Percentiles rank a stretch among this genome's conserved stretches.
Evolutionary conservation across 1,140 invertebrate genomes (phyloP).

Genomic region (Drosophila prosaltans): DNA sequence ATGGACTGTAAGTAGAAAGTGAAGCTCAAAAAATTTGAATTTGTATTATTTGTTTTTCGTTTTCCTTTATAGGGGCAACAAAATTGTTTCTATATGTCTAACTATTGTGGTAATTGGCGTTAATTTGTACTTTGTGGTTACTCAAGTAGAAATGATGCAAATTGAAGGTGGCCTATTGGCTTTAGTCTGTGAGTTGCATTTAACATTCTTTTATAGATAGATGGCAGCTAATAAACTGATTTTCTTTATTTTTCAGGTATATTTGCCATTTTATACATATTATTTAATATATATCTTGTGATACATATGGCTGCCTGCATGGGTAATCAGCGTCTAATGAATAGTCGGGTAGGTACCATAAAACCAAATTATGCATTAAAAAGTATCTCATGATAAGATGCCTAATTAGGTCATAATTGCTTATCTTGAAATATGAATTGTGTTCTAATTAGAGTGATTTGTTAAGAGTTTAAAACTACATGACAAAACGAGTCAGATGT

Average conservation of each 20-base stretch:
- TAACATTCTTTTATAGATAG: background rate
- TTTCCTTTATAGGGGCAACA: slow-evolving; percentile 86
- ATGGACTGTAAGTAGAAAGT: slow-evolving; percentile 87
- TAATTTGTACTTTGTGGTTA: slow-evolving; percentile 92
- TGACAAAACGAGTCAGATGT: too few relatives aligned
- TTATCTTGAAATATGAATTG: background rate
- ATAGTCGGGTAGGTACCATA: slow-evolving; percentile 73
- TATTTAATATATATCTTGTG: slow-evolving; percentile 89
- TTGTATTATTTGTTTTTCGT: slow-evolving; percentile 21
- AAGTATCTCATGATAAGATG: too few relatives aligned
- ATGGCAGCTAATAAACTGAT: too few relatives aligned
- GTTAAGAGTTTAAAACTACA: background rate
- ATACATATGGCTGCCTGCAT: slow-evolving; percentile 89
- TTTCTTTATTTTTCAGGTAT: slow-evolving; percentile 74
- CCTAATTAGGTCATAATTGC: too few relatives aligned
- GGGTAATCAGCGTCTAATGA: slow-evolving; percentile 84
- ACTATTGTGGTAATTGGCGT: slow-evolving; percentile 90
- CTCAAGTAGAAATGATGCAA: slow-evolving; percentile 85
- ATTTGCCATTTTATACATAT: slow-evolving; percentile 87
- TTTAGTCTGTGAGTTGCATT: slow-evolving; percentile 83
- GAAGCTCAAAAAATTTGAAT: background rate
- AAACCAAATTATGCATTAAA: background rate
- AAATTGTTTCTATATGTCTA: slow-evolving; percentile 87
- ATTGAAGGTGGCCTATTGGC: slow-evolving; percentile 85
- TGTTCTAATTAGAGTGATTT: background rate